Evolutionary conservation across 1,140 invertebrate genomes (phyloP), one percentile per base, ranked within the genome.

Genomic region (Zaprionus tsacasi): DNA sequence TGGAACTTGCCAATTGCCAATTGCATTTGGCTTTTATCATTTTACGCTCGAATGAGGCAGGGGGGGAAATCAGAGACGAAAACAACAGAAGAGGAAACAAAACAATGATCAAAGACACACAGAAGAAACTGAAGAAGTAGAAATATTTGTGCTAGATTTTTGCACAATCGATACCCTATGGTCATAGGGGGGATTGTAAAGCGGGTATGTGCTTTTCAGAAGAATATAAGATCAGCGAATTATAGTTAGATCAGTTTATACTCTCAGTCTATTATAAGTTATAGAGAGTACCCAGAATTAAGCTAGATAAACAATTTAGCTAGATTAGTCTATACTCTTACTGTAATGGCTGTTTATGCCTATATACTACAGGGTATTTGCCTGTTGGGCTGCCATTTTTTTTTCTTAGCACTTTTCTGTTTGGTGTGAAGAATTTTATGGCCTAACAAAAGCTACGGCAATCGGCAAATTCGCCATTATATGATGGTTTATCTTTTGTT

Each of bases 1-100:
- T 58, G 80, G 54, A 69, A 63, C 67, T 71, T 11, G 17, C 17
- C 17, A 12, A 50, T 25, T 50, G 45, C 17, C 45, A 64, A 71
- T 71, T 54, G 61, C 81, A 82, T 83, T 82, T 82, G 71, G 71
- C 50, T 83, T 83, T 79, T 83, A 82, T 82, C 80, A 83, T 59
- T 80, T 65, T 21, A 61, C 70, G 50, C 60, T 57, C n/a, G 40
- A 67, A n/a, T 33, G 43, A 54, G 33, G 45, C 45, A 17, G 30
- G 48, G 40, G 55, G 2, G 15, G n/a, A 45, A 45, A 45, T n/a
- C 21, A 21, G n/a, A 48, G 13, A 7, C 15, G 1, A 50, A 6
- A 43, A 60, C 58, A 74, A 73, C 27, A 43, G 33, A 21, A 59
- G 43, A 65, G 36, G 36, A 59, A 58, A 15, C 25, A 17, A 36